A percentile compares a stretch with the other conserved stretches of the same genome.
Conservation (phyloP, 2,113 vertebrate genomes). For the Lophochroa leadbeateri region DNA sequence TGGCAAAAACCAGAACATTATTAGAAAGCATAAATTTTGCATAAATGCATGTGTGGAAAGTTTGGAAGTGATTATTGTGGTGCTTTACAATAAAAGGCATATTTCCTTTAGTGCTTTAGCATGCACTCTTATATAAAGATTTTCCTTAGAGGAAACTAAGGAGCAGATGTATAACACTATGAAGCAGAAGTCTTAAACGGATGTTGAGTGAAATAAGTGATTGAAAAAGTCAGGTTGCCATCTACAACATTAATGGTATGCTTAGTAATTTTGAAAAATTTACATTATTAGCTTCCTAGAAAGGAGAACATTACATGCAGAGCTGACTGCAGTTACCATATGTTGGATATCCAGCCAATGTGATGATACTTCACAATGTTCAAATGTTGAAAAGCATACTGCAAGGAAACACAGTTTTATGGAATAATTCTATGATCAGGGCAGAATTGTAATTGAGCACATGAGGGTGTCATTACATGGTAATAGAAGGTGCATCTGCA, state of each 20-base stretch:
- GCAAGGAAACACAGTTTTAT: not conserved
- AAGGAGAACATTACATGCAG: not conserved
- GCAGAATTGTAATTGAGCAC: not conserved
- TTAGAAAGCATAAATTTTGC: not conserved
- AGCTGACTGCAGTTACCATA: constrained; percentile 10
- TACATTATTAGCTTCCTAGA: constrained; percentile 6
- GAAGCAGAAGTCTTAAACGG: not conserved
- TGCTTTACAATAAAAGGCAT: not conserved
- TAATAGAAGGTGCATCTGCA: not conserved
- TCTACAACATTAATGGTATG: not conserved
- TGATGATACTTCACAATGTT: not conserved
- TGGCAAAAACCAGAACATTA: fast-evolving
- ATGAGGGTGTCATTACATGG: not conserved
- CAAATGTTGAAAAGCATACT: not conserved
- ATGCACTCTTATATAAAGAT: not conserved
- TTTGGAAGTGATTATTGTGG: not conserved
- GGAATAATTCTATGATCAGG: not conserved
- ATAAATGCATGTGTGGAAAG: not conserved
- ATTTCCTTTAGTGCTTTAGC: not conserved
- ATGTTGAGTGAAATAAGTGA: not conserved
- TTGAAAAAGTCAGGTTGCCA: not conserved
- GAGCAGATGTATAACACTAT: not conserved
- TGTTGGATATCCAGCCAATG: not conserved
- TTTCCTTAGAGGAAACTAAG: not conserved
- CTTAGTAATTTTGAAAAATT: constrained; percentile 31